Evolutionary conservation across 2,888 invertebrate species (phyloP).

Genomic region (Litoditis marina): DNA sequence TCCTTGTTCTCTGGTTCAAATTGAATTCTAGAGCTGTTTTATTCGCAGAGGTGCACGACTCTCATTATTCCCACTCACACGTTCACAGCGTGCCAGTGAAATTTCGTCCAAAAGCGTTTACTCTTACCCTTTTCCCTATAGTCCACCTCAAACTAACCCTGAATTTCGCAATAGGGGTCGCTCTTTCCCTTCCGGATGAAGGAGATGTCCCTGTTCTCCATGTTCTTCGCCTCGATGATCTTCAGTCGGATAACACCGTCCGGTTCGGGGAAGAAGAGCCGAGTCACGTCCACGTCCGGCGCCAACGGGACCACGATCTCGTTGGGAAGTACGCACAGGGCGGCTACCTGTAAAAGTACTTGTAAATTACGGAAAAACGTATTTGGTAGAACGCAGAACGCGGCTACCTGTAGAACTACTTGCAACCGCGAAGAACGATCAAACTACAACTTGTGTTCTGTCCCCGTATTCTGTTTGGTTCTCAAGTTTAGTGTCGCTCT

Average conservation of each 20-base stretch:
- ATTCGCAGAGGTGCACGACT: too few species aligned
- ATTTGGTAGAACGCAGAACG: conserved; percentile 89
- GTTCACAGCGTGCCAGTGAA: neutral
- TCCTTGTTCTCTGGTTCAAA: too few species aligned
- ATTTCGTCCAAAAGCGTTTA: too few species aligned
- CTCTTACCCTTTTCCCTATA: too few species aligned
- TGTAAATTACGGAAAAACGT: too few species aligned
- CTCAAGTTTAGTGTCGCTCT: too few species aligned
- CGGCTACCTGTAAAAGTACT: conserved; percentile 84
- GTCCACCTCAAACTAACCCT: too few species aligned
- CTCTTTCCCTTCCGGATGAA: conserved; percentile 91
- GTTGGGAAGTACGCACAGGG: conserved; percentile 91
- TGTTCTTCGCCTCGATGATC: conserved; percentile 86
- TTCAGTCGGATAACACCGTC: conserved; percentile 91
- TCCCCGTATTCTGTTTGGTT: too few species aligned
- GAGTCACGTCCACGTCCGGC: conserved; percentile 77
- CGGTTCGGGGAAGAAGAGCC: conserved; percentile 84
- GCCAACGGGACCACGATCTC: conserved; percentile 85
- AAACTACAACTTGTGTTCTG: too few species aligned
- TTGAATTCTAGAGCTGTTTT: too few species aligned
- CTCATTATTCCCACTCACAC: too few species aligned
- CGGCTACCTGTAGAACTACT: conserved; percentile 87
- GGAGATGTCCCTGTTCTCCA: conserved; percentile 92
- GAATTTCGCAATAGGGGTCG: conserved; percentile 81
- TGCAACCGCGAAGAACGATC: too few species aligned